Base-by-base conservation (phyloP, 2,888 invertebrate genomes). In the Tanytarsus gracilentus region DNA sequence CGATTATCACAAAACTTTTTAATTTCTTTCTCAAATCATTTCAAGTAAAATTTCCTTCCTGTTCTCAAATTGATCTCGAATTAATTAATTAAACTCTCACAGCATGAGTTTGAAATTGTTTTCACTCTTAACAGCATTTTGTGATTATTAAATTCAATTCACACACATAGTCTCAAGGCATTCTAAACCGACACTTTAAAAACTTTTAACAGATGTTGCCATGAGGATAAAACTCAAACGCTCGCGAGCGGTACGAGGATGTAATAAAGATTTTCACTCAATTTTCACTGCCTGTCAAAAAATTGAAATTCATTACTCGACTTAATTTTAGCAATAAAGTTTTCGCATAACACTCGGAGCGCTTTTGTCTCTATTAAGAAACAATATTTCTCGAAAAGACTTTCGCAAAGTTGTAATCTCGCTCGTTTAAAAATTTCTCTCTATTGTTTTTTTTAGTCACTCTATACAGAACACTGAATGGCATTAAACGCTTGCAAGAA, bases 401-500 rank as follows among this genome's bases (percentile, higher is more conserved):
- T 44, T 44, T 18, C 23, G 21, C 16, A 16, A 44, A 44, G 21
- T 44, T 44, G 44, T 44, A 44, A 44, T 18, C 44, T 7, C 29
- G 29, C 7, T 5, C 9, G n/a, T 33, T 11, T 33, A 11, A 29
- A 29, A 29, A 7, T 29, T 29, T 29, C 7, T 29, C 9, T 29
- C 9, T 7, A 29, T 29, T 29, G 5, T 44, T 23, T 44, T 44
- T 44, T 44, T 44, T 44, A 44, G 44, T 44, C 21, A 18, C 23
- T 21, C 18, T 18, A 44, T 23, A 44, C 44, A 44, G 11, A 44
- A 18, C 18, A 23, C 18, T 44, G 23, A 44, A 44, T 44, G 44
- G 44, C 44, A 44, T 44, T 44, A 44, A 44, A 44, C 44, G 44
- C 44, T 44, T 44, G 44, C 44, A 44, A 44, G n/a, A n/a, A n/a